phyloP scores from a whole-genome alignment of 2,888 invertebrate species.

The Mactromeris polynyma region DNA sequence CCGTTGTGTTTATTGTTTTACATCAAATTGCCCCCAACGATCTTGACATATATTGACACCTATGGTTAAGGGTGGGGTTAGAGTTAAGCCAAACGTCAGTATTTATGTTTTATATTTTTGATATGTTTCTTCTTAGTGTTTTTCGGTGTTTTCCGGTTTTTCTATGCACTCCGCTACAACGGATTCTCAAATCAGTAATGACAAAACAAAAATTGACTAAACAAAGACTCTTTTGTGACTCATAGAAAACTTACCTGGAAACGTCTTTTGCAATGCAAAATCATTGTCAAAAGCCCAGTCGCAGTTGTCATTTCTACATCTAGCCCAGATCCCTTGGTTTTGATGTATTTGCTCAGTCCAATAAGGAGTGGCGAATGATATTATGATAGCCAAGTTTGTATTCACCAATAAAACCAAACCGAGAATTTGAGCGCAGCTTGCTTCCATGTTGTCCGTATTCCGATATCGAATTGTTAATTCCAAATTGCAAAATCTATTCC shows the following conservation, averaged over 20 bases:
- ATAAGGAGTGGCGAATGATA: slow-evolving; percentile 76
- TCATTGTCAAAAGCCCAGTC: slow-evolving; percentile 74
- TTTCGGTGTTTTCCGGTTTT: no score
- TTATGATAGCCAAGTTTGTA: slow-evolving; percentile 78
- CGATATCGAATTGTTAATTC: neutral
- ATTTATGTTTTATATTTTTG: no score
- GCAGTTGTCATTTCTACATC: slow-evolving; percentile 68
- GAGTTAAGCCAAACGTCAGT: no score
- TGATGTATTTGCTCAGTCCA: slow-evolving; percentile 42
- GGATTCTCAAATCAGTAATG: neutral
- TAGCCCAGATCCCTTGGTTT: slow-evolving; percentile 76
- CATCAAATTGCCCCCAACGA: no score
- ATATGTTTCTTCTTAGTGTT: no score
- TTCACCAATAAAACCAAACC: slow-evolving; percentile 77
- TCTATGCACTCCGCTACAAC: neutral
- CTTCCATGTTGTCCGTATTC: slow-evolving; percentile 48
- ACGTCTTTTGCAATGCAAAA: slow-evolving; percentile 25
- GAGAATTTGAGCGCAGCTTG: slow-evolving; percentile 75
- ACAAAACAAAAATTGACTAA: neutral
- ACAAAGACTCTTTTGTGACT: neutral
- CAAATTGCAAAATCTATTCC: neutral
- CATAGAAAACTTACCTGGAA: slow-evolving; percentile 45
- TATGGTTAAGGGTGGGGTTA: no score
- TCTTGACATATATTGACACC: no score
- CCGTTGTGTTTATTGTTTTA: no score